phyloP scores from a whole-genome alignment of 2,888 invertebrate genomes.

The Brachypalpus laphriformis region DNA sequence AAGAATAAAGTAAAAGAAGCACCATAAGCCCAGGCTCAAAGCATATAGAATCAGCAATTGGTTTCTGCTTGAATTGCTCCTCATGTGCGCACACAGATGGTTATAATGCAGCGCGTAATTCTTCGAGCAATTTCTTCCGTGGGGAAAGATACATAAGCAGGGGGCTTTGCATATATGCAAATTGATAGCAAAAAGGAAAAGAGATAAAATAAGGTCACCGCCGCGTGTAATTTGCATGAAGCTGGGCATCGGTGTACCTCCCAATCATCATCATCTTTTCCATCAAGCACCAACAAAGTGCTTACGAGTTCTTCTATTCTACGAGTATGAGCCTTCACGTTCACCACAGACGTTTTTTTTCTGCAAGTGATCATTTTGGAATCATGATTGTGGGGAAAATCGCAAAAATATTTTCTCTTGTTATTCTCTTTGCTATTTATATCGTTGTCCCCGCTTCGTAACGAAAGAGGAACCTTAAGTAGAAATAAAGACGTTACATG shows the following conservation, averaged over 20 bases:
- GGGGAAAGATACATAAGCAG: slow-evolving; percentile 34
- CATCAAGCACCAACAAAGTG: neutral
- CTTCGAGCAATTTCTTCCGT: slow-evolving; percentile 40
- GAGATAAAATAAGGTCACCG: slow-evolving; percentile 65
- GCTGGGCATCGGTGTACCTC: slow-evolving; percentile 42
- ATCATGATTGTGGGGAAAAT: slow-evolving; percentile 14
- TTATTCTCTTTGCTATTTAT: slow-evolving; percentile 4
- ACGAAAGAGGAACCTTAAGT: slow-evolving; percentile 36
- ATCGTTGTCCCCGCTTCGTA: neutral
- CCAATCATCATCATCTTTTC: slow-evolving; percentile 22
- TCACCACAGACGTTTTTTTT: slow-evolving; percentile 2
- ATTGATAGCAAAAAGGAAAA: slow-evolving; percentile 27
- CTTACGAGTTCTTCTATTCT: neutral
- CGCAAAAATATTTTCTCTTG: slow-evolving; percentile 9
- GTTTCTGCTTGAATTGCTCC: slow-evolving; percentile 51
- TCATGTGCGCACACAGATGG: slow-evolving; percentile 35
- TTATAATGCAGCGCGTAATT: slow-evolving; percentile 67
- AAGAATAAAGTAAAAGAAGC: slow-evolving; percentile 36
- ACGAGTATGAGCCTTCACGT: slow-evolving; percentile 8
- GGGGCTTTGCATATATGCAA: slow-evolving; percentile 38
- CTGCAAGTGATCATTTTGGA: slow-evolving; percentile 49
- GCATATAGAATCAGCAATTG: slow-evolving; percentile 39
- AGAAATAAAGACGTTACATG: slow-evolving; percentile 23
- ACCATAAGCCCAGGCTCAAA: slow-evolving; percentile 11
- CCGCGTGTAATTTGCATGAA: slow-evolving; percentile 63